Conservation (phyloP, 2,113 vertebrate species). For the Apaloderma vittatum region DNA sequence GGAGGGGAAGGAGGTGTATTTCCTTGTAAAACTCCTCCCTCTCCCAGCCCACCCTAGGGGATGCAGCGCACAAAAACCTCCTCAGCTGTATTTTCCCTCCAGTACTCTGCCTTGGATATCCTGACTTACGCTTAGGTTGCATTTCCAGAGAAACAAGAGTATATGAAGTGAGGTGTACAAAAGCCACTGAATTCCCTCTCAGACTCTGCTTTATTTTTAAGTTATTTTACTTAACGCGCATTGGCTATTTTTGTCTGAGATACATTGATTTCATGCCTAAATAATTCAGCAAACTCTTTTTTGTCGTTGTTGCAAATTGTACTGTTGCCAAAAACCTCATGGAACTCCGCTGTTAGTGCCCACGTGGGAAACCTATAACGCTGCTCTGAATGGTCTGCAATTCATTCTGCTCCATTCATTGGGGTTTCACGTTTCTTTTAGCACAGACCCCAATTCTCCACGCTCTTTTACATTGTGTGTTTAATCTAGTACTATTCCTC, state of each 20-base stretch:
- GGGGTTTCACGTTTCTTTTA: constrained; percentile 59
- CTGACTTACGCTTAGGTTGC: not conserved
- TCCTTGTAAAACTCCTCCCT: not conserved
- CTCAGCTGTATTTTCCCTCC: not conserved
- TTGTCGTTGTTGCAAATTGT: constrained; percentile 10
- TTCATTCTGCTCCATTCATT: constrained; percentile 51
- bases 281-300: constrained; percentile 11
- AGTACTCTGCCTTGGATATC: not conserved
- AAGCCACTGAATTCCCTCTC: not conserved
- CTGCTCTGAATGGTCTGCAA: not conserved
- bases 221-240: not conserved
- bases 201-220: not conserved
- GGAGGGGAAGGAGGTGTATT: not conserved
- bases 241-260: constrained; percentile 2
- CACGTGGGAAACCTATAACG: not conserved
- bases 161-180: not conserved
- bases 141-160: not conserved
- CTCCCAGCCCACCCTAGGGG: not conserved
- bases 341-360: constrained; percentile 10
- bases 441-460: constrained; percentile 51
- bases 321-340: not conserved
- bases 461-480: constrained; percentile 57
- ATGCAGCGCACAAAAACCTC: not conserved
- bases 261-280: constrained; percentile 28
- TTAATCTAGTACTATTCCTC: constrained; percentile 70